Evolutionary conservation across 37 sponge, comb jelly and placozoan species (phyloP), one percentile per base, ranked within the genome.

Genomic region (Haliclona indistincta): DNA sequence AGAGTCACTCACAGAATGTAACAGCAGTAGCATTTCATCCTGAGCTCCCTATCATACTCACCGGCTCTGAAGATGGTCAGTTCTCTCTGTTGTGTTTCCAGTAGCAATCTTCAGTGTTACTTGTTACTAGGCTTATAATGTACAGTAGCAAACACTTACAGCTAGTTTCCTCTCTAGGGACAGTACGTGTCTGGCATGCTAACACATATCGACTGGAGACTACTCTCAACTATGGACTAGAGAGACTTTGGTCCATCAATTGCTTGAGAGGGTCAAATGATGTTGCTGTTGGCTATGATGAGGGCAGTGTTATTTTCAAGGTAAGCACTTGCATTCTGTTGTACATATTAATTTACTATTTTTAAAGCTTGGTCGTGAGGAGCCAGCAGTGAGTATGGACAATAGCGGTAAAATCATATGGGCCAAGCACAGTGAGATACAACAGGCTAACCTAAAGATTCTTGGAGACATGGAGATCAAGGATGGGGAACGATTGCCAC

Each of bases 371-470:
- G 99, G 99, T 22, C 63, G 99, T 15, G 99, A 97, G 71, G 95
- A 97, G 80, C 99, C 99, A 13, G 99, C 99, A 43, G 82, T 97
- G 79, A 94, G 92, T 58, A 97, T 97, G 99, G 99, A 97, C 86
- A 95, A 68, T 81, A 85, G 77, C 62, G 99, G 99, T 1, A 95
- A 95, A 81, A 84, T 97, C 53, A 86, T 97, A 33, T 97, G 95
- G 95, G 93, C 99, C 70, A 91, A 92, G 30, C 99, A 97, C 88
- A 82, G 78, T 47, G 99, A 97, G 76, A 87, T 97, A 0, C 95
- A 95, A 74, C 99, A 97, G 55, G 94, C 94, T 49, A 97, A 97
- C 72, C 79, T 97, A 70, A 93, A 94, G 81, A 86, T 80, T 32
- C 67, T 95, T 7, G 76, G 61, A 40, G 95, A 95, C 39, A 54